phyloP scores from a whole-genome alignment of 2,888 invertebrate species.

The Melanargia galathea region DNA sequence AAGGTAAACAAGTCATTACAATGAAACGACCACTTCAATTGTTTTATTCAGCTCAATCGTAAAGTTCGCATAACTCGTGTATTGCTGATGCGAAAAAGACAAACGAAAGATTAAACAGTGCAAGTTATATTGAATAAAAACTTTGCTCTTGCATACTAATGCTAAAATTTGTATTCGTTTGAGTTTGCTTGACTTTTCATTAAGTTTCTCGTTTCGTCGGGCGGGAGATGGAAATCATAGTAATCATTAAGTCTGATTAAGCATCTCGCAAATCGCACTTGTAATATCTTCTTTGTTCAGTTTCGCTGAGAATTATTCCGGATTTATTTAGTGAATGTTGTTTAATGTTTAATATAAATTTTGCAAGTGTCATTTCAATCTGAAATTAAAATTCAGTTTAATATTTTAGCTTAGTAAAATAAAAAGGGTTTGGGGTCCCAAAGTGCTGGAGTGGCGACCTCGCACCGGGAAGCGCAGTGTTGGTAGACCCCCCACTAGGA shows the following conservation, averaged over 20 bases:
- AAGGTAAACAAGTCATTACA: constrained; percentile 47
- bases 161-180: constrained; percentile 77
- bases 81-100: constrained; percentile 68
- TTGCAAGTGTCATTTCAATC: constrained; percentile 27
- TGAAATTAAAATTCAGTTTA: constrained; percentile 29
- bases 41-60: constrained; percentile 53
- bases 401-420: constrained; percentile 29
- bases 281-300: constrained; percentile 53
- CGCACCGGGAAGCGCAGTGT: too few species aligned
- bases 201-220: constrained; percentile 72
- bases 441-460: too few species aligned
- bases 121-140: constrained; percentile 80
- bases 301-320: constrained; percentile 31
- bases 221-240: constrained; percentile 76
- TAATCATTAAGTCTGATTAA: constrained; percentile 75
- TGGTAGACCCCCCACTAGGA: too few species aligned
- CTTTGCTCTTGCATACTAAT: constrained; percentile 81
- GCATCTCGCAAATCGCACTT: constrained; percentile 61
- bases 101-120: constrained; percentile 73
- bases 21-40: constrained; percentile 43
- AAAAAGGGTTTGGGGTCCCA: constrained; percentile 32
- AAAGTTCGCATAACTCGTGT: constrained; percentile 60
- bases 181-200: constrained; percentile 80
- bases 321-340: constrained; percentile 35
- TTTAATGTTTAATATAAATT: constrained; percentile 32